Conservation (phyloP, 2,797 vertebrate species). For the Poeciliopsis presidionis region DNA sequence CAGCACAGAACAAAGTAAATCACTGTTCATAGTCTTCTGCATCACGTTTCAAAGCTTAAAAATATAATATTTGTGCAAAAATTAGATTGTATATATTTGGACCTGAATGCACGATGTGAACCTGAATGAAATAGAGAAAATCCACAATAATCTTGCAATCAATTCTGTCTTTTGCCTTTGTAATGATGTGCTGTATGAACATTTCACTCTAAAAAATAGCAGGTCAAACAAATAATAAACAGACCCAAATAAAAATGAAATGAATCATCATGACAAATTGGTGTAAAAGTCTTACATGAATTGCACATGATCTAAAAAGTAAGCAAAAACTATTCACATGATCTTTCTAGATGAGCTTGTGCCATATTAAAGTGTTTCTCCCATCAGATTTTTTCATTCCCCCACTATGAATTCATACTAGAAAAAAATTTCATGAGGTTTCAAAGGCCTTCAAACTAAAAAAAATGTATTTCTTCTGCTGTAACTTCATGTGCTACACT, state of each 20-base stretch:
- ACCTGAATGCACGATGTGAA: neutral
- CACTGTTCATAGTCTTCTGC: conserved; percentile 16
- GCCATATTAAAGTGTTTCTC: neutral
- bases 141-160: neutral
- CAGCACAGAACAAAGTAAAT: conserved; percentile 13
- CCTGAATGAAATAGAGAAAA: neutral
- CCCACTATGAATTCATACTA: neutral
- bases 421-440: neutral
- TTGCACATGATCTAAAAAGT: neutral
- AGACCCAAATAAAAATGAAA: neutral
- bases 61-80: neutral
- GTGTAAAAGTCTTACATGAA: neutral
- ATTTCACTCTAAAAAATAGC: neutral
- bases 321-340: neutral
- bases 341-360: neutral
- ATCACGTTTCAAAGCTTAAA: neutral
- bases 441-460: neutral
- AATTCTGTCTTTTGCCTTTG: neutral
- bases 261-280: neutral
- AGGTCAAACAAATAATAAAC: neutral
- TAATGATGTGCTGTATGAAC: neutral
- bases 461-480: neutral
- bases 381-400: neutral
- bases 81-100: neutral
- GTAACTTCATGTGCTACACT: neutral